Evolutionary conservation across 2,113 vertebrate genomes (phyloP).

Genomic region (Philantomba maxwellii): DNA sequence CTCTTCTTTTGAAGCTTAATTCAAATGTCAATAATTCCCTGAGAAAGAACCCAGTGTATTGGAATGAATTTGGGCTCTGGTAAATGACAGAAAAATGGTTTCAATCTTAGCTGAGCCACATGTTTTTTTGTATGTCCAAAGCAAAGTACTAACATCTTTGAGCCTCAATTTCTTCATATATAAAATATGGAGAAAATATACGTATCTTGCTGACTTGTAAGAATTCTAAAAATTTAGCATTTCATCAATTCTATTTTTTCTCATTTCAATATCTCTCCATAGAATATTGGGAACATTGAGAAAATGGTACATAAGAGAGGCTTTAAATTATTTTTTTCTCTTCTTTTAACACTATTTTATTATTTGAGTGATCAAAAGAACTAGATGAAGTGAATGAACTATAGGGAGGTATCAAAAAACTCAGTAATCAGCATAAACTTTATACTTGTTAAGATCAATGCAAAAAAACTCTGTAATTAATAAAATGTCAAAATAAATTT

Average conservation of each 20-base stretch:
- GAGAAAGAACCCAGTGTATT: not conserved
- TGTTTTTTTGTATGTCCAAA: not conserved
- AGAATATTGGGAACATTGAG: not conserved
- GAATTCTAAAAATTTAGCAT: not conserved
- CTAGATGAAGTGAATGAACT: not conserved
- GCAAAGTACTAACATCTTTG: slow-evolving; percentile 31
- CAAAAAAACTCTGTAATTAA: not conserved
- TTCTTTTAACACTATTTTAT: not conserved
- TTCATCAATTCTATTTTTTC: not conserved
- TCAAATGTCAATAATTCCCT: not conserved
- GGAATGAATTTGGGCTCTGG: not conserved
- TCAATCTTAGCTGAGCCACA: not conserved
- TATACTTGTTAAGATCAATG: not conserved
- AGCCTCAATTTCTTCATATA: not conserved
- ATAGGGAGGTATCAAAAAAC: not conserved
- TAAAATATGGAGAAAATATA: not conserved
- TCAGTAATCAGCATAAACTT: not conserved
- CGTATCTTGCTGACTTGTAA: not conserved
- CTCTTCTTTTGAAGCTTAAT: not conserved
- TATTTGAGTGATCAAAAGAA: not conserved
- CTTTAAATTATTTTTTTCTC: not conserved
- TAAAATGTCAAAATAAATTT: not conserved
- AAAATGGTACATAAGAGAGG: not conserved
- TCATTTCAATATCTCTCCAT: slow-evolving; percentile 15
- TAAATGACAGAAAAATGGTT: not conserved